phyloP scores from a whole-genome alignment of 2,888 invertebrate genomes.

The Clistopyga incitator region DNA sequence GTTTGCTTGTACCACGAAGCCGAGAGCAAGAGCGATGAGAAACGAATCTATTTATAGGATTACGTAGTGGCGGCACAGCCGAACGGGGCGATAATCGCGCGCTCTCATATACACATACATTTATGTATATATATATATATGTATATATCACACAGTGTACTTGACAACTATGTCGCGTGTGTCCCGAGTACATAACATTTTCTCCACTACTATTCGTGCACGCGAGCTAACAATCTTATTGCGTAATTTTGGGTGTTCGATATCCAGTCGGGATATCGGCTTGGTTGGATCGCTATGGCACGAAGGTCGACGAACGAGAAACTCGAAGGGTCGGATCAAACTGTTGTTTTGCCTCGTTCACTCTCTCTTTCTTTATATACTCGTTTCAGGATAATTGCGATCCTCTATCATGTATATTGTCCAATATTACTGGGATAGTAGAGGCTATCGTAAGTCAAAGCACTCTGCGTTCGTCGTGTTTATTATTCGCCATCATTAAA shows the following conservation, averaged over 20 bases:
- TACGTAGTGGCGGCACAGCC: conserved; percentile 31
- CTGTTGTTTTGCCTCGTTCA: conserved; percentile 22
- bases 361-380: conserved; percentile 30
- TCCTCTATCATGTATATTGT: conserved; percentile 13
- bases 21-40: conserved; percentile 63
- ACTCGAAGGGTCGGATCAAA: conserved; percentile 41
- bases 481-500: background rate
- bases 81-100: conserved; percentile 47
- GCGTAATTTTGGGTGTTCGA: conserved; percentile 57
- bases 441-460: background rate
- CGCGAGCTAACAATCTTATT: conserved; percentile 53
- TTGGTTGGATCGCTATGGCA: background rate
- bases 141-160: conserved; percentile 14
- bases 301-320: conserved; percentile 61
- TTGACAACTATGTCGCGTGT: conserved; percentile 17
- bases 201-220: conserved; percentile 11
- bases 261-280: conserved; percentile 33
- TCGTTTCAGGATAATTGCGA: conserved; percentile 63
- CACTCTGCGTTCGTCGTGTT: background rate
- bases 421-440: background rate
- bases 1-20: conserved; percentile 8
- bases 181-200: conserved; percentile 31
- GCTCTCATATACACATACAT: background rate
- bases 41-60: conserved; percentile 70
- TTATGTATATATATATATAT: background rate